phyloP scores from a whole-genome alignment of 2,797 vertebrate genomes.

The Mus spretus region DNA sequence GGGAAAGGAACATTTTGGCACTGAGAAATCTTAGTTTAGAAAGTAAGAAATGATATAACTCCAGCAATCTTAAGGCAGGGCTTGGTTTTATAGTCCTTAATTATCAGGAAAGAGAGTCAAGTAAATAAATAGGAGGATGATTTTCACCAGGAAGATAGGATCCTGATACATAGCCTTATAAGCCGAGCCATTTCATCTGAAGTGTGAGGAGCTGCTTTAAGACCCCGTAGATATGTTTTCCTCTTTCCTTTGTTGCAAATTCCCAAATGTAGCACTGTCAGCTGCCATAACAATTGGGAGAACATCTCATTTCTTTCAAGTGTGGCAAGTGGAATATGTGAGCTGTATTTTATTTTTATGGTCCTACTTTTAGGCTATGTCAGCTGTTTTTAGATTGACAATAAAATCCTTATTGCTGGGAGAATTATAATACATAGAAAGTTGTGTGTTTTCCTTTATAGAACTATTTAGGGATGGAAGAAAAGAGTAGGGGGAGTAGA shows the following conservation, averaged over 20 bases:
- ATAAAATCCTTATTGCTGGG: conserved; percentile 85
- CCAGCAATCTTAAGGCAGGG: conserved; percentile 34
- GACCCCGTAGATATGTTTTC: neutral
- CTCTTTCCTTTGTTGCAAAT: conserved; percentile 68
- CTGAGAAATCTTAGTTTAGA: conserved; percentile 54
- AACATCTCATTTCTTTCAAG: conserved; percentile 85
- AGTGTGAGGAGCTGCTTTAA: conserved; percentile 49
- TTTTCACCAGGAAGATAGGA: conserved; percentile 64
- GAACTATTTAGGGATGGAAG: neutral
- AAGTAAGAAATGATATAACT: conserved; percentile 62
- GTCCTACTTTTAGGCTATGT: conserved; percentile 79
- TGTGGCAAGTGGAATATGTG: conserved; percentile 84
- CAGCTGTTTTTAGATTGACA: conserved; percentile 86
- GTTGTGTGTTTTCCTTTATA: conserved; percentile 75
- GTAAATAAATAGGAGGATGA: conserved; percentile 31
- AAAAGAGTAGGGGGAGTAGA: neutral
- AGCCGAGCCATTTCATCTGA: conserved; percentile 69
- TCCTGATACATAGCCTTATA: conserved; percentile 69
- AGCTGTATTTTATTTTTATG: conserved; percentile 86
- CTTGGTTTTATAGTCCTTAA: conserved; percentile 49
- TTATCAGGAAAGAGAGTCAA: conserved; percentile 63
- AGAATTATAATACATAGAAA: conserved; percentile 81
- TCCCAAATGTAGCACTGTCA: conserved; percentile 71
- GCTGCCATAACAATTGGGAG: conserved; percentile 77
- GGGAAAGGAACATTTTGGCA: neutral